Base-by-base conservation (phyloP, 2,113 vertebrate genomes). In the Neotragus pygmaeus region DNA sequence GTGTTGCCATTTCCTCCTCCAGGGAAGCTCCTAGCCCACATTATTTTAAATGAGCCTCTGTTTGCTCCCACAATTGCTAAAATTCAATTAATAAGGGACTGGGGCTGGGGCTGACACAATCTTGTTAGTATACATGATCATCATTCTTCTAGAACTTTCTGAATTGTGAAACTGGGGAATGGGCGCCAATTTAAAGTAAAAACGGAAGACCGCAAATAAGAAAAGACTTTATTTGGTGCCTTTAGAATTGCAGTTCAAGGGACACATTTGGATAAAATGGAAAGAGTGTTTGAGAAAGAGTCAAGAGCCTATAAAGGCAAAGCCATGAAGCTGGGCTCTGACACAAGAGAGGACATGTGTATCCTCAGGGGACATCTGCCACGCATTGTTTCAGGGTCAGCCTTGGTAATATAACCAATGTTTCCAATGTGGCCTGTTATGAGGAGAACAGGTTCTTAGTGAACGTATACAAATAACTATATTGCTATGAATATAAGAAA, bases 141-240 rank as follows among this genome's bases (percentile, higher is more conserved):
- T 39, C 15, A 7, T 66, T 39, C 57, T 47, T 21, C 51, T 64
- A 49, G 55, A 60, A 57, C 3, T 70, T 49, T 85, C 85, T 36
- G n/a, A 25, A 3, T 58, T 49, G 1, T 80, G 36, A 80, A 84
- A 39, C 2, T 47, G 90, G 12, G 7, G 49, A 77, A 11, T 51
- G 47, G 53, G 33, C 53, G 33, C 19, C 49, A 36, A 23, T 81
- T 81, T 36, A 81, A 51, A 53, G 21, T 75, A 53, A 23, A 53
- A 33, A 14, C 0, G 0, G 49, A 53, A 53, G 78, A 6, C 6
- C 2, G 0, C 11, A n/a, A 81, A 13, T 4, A 14, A 81, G 19
- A 81, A 81, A 53, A 25, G 19, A 5, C 1, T 51, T n/a, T 53
- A 53, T 81, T 14, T 53, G 49, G 33, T 23, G 11, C 6, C 19